Base-by-base conservation (phyloP, 1,140 invertebrate species). In the Sinonovacula constricta region DNA sequence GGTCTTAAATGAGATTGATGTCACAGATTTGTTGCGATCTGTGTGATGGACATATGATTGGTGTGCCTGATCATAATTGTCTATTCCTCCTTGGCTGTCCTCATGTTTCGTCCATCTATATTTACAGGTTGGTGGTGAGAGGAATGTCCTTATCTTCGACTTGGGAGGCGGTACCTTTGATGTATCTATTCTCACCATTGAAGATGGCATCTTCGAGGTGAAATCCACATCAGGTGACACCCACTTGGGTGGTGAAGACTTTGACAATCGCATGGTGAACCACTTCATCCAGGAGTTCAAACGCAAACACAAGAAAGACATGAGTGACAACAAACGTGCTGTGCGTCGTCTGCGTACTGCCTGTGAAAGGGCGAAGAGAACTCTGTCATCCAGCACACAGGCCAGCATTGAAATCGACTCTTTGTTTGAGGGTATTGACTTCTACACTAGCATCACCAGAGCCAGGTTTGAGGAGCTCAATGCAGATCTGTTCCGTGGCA, bases 401-500 rank as follows among this genome's bases (percentile, higher is more conserved):
- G 89, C 91, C 30, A 87, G 79, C 82, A 86, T 96, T 76, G 94
- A 95, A 91, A 94, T 95, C 51, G 94, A 95, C 88, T 94, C 95
- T 3, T n/a, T 95, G 28, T 93, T 94, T 79, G 94, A 95, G 78
- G 95, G 95, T 15, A 93, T 95, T 18, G 91, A 92, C 78, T 92
- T 91, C 81, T 91, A 92, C 83, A 88, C 87, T 0, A 88, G 82
- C 65, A 89, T 92, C 59, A 91, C 88, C 34, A 80, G 91, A 65
- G 90, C 91, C 22, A 81, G 89, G 51, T 91, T 90, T 79, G 89
- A 91, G 75, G 87, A 90, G 89, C 92, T 99, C 78, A 97, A 97
- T 88, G 94, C 95, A 53, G 98, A 99, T 91, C 93, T 99, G 45
- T 99, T 94, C 90, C 87, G 92, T 93, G 86, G 94, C 49, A 98